These are phyloP conservation scores for Ptiloglossa arizonensis DNA, from an alignment of 1,140 invertebrate species.

Conservation along the genomic window DNA sequence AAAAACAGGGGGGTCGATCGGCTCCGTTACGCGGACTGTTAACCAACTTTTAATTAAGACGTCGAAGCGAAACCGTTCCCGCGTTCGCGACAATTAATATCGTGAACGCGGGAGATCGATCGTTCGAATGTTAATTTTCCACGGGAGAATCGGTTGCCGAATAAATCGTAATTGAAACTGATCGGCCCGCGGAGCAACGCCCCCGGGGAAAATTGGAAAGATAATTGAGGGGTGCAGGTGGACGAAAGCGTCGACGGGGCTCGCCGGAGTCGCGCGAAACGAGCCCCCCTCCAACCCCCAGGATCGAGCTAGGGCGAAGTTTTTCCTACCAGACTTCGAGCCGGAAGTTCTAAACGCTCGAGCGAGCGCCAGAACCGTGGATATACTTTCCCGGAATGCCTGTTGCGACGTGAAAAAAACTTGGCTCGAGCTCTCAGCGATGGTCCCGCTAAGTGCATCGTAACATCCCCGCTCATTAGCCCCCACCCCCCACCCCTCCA, in stretches of 20 bases:
- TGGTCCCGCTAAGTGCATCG: slow-evolving; percentile 51
- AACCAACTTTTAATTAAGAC: too few species aligned
- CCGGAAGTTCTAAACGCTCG: slow-evolving; percentile 40
- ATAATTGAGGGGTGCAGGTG: slow-evolving; percentile 59
- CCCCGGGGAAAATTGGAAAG: slow-evolving; percentile 39
- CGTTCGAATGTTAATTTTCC: slow-evolving; percentile 40
- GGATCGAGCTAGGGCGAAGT: too few species aligned
- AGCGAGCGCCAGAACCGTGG: background rate
- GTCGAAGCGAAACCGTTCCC: too few species aligned
- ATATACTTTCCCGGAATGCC: slow-evolving; percentile 24
- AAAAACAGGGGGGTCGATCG: too few species aligned
- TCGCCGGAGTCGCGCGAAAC: slow-evolving; percentile 4
- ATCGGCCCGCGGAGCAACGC: background rate
- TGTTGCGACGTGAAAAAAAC: slow-evolving; percentile 23
- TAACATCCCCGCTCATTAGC: slow-evolving; percentile 50
- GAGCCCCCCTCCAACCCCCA: background rate
- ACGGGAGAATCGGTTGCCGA: slow-evolving; percentile 30
- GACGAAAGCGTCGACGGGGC: slow-evolving; percentile 25
- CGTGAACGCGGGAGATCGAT: slow-evolving; percentile 9
- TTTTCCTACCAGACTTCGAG: slow-evolving; percentile 33
- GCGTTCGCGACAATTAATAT: slow-evolving; percentile 36
- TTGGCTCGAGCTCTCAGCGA: slow-evolving; percentile 38
- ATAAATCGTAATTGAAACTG: slow-evolving; percentile 46
- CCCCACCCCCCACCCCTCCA: too few species aligned
- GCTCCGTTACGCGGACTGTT: too few species aligned